These are phyloP conservation scores for Apodemia duryi DNA, from an alignment of 2,888 invertebrate species.

Conservation along the genomic window DNA sequence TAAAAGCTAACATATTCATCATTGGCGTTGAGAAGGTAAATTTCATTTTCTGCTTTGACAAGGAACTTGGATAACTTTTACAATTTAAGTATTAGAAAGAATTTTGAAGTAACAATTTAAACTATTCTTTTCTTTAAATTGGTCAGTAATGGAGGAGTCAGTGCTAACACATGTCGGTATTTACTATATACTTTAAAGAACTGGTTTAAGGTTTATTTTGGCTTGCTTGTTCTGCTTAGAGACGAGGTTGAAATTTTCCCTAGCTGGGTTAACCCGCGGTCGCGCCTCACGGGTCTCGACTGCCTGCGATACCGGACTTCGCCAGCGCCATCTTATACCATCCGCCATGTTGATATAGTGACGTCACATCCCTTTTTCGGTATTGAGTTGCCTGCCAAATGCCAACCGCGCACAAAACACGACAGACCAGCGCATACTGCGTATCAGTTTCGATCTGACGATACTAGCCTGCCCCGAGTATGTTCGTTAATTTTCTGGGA, in stretches of 20 bases:
- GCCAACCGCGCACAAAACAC: not conserved
- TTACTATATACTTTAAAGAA: not conserved
- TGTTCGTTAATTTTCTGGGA: not conserved
- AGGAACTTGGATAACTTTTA: no score
- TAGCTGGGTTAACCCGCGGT: slow-evolving; percentile 12
- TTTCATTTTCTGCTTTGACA: no score
- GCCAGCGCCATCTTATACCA: slow-evolving; percentile 14
- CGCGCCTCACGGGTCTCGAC: slow-evolving; percentile 7
- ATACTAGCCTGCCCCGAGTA: not conserved
- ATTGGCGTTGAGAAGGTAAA: no score
- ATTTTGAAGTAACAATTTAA: no score
- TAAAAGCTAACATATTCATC: no score
- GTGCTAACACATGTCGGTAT: not conserved
- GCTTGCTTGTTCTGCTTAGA: not conserved
- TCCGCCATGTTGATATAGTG: slow-evolving; percentile 13
- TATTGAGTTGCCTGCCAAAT: slow-evolving; percentile 14
- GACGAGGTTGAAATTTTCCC: not conserved
- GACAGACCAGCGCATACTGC: not conserved
- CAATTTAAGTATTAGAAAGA: no score
- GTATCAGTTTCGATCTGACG: not conserved
- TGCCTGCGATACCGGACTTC: slow-evolving; percentile 12
- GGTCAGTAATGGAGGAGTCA: no score
- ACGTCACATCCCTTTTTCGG: slow-evolving; percentile 14
- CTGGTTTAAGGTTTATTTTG: not conserved
- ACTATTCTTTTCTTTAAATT: no score